Evolutionary conservation across 2,888 invertebrate genomes (phyloP).

Genomic region (Limnephilus rhombicus): DNA sequence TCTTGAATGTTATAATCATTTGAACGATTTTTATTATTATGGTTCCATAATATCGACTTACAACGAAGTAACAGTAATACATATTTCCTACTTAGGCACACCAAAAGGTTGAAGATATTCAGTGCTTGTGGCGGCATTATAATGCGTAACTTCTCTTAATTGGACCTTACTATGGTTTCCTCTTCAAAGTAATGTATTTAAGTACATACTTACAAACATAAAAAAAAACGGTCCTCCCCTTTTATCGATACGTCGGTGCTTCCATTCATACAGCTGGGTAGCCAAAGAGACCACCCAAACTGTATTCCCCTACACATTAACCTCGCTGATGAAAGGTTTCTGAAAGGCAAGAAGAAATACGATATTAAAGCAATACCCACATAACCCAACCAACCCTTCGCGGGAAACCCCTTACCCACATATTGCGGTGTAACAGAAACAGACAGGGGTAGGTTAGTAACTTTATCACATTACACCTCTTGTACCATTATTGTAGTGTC

Average conservation of each 20-base stretch:
- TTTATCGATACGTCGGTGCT: not conserved
- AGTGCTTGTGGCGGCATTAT: not conserved
- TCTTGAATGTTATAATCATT: not conserved
- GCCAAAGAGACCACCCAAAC: constrained; percentile 41
- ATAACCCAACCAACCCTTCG: not conserved
- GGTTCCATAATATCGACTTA: not conserved
- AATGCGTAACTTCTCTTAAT: not conserved
- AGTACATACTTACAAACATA: not conserved
- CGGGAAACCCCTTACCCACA: constrained; percentile 23
- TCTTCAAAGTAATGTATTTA: not conserved
- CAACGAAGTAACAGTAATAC: not conserved
- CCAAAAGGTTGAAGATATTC: not conserved
- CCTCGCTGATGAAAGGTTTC: not conserved
- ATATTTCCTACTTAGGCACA: not conserved
- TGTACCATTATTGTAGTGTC: not conserved
- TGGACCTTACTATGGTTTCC: not conserved
- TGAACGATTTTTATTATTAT: not conserved
- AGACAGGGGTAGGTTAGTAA: not conserved
- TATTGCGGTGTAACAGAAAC: not conserved
- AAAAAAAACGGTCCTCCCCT: not conserved
- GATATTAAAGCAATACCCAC: constrained; percentile 6
- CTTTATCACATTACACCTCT: not conserved
- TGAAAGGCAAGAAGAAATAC: not conserved
- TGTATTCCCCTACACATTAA: not conserved
- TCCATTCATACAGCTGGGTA: constrained; percentile 29